Evolutionary conservation across 2,888 invertebrate species (phyloP).

Genomic region (Tenodera sinensis): DNA sequence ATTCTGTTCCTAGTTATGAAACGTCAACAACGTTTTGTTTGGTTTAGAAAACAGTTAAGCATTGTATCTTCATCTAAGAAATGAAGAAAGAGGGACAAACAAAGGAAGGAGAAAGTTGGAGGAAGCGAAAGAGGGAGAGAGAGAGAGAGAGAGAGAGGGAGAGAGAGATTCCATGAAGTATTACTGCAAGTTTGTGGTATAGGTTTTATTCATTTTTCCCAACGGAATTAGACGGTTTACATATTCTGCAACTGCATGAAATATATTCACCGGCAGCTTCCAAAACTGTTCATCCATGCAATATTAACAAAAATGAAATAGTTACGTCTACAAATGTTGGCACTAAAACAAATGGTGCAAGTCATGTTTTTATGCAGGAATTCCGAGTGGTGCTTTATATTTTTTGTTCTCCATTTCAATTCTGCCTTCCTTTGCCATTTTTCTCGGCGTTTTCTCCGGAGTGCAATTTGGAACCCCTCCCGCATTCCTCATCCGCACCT

Average conservation of each 20-base stretch:
- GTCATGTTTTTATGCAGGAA: background rate
- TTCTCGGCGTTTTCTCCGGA: background rate
- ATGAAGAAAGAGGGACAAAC: too few relatives aligned
- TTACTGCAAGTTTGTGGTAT: too few relatives aligned
- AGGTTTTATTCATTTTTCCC: background rate
- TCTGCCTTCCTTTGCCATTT: background rate
- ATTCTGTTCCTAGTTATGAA: too few relatives aligned
- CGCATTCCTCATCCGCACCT: background rate
- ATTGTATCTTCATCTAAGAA: too few relatives aligned
- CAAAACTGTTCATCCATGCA: too few relatives aligned
- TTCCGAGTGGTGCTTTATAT: background rate
- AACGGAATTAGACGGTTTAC: background rate
- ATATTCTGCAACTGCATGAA: background rate
- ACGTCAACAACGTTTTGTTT: too few relatives aligned
- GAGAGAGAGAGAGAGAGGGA: too few relatives aligned
- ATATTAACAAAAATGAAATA: too few relatives aligned
- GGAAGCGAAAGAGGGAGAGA: too few relatives aligned
- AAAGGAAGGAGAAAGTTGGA: too few relatives aligned
- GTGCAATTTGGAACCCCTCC: background rate
- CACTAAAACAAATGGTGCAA: background rate
- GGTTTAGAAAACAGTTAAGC: too few relatives aligned
- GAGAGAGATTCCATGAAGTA: too few relatives aligned
- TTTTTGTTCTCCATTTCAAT: background rate
- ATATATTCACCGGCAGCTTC: background rate
- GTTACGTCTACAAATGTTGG: background rate